Base-by-base conservation (phyloP, 2,113 vertebrate species). In the Diglossa brunneiventris region DNA sequence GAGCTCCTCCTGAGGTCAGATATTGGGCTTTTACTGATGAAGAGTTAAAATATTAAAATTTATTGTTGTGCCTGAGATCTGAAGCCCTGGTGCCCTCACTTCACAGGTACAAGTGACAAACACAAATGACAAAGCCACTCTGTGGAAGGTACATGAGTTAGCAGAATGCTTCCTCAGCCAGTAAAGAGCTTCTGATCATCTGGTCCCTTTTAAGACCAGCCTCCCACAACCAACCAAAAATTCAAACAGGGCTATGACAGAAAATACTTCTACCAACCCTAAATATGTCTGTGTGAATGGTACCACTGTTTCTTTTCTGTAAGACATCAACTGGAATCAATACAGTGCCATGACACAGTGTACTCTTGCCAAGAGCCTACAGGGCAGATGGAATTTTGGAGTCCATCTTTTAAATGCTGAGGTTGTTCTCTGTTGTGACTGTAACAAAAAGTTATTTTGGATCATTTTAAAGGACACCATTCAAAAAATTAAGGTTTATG, bases 271-370 rank as follows among this genome's bases (percentile, higher is more conserved):
- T 10, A 70, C 13, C 33, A 64, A 28, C 15, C 5, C 58, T n/a
- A 15, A 37, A 46, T 30, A 24, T 0, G 0, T 9, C 49, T 59
- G n/a, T 76, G 47, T 59, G 27, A 39, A 17, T 2, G 7, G 17
- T 8, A 23, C 49, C 31, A 9, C 6, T 9, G 7, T 19, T 5
- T 78, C 9, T 70, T 7, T 63, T 77, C 66, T 68, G 1, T 2
- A 53, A 82, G 30, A 21, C 7, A 12, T 21, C 4, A 58, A 23
- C 44, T 62, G 33, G 20, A 52, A 50, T 15, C 35, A 58, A 6
- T 3, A 41, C 3, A 37, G 11, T 59, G 61, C 39, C 31, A 13
- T 3, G 41, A 41, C 44, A 56, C 17, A 70, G 19, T 0, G 0
- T 5, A 15, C 3, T 27, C 69, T 4, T 53, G 30, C 6, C 4